phyloP scores from a whole-genome alignment of 2,113 vertebrate species.

The Megalops atlanticus region DNA sequence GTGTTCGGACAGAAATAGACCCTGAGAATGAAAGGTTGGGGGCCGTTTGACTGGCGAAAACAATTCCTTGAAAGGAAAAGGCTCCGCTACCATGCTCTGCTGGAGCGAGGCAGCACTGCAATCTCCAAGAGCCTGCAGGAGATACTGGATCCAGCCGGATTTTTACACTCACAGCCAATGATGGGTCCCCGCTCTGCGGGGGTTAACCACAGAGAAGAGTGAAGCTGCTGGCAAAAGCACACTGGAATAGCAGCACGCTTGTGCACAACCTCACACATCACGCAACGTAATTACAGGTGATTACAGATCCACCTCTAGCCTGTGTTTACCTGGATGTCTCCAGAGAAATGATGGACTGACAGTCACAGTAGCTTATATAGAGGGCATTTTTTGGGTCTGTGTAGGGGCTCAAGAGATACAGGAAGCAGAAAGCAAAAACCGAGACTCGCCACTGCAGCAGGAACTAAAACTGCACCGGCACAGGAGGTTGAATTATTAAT shows the following conservation, averaged over 20 bases:
- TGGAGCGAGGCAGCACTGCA: background rate
- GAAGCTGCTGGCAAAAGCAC: background rate
- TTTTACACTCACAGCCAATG: background rate
- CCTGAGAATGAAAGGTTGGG: conserved; percentile 6
- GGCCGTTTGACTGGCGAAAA: conserved; percentile 1
- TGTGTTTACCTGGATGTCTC: background rate
- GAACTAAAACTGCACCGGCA: background rate
- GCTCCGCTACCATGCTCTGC: background rate
- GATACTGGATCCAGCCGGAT: background rate
- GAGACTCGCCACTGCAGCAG: background rate
- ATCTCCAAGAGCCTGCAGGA: background rate
- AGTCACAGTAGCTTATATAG: background rate
- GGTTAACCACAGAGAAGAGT: too few species aligned
- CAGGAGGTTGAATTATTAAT: conserved; percentile 18
- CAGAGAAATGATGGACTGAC: background rate
- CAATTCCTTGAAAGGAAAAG: background rate
- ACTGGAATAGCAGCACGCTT: background rate
- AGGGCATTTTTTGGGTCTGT: background rate
- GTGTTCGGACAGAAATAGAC: background rate
- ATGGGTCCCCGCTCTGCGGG: background rate
- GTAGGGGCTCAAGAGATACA: background rate
- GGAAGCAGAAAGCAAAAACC: background rate
- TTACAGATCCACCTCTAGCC: background rate
- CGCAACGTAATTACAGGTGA: background rate
- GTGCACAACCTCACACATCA: background rate